Evolutionary conservation across 2,113 vertebrate genomes (phyloP), one percentile per base, ranked within the genome.

Genomic region (Rattus rattus): DNA sequence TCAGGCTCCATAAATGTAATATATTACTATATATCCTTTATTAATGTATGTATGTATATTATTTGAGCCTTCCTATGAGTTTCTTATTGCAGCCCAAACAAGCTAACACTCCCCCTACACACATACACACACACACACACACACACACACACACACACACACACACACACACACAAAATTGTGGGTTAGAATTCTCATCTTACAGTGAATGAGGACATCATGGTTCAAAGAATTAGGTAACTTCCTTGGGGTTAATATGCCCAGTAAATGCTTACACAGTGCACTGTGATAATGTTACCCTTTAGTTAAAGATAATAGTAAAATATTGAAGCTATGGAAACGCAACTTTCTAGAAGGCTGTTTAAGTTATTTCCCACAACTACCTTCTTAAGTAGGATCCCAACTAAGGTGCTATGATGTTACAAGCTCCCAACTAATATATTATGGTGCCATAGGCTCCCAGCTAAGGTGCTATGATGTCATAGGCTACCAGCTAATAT

Each of bases 251-350:
- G 65, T 81, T 65, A 94, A 9, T 19, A 47, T 73, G 39, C n/a
- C 26, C 72, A 28, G 36, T 10, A 67, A 94, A 76, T 79, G 49
- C 83, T 91, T 87, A 92, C 3, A n/a, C 56, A 94, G 28, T 28
- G 1, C 16, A 63, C 20, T 52, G 36, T 36, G 30, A 79, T 36
- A 36, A n/a, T 24, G 49, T 81, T 75, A 11, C 24, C 24, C 26
- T 59, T 89, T 89, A 83, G 75, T 89, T 91, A 83, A 63, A 59
- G 28, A n/a, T 54, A 83, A 77, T 5, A 28, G 1, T 72, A 36
- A 84, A 96, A 88, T 30, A 89, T 1, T 59, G 28, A 88, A 94
- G 33, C 63, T 47, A 88, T 6, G 22, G 43, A 87, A 95, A 63
- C 65, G 88, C 28, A 95, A 69, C 39, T 56, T 77, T 0, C 52